These are phyloP conservation scores for Bos indicus DNA, from an alignment of 2,113 vertebrate genomes.

Conservation along the genomic window DNA sequence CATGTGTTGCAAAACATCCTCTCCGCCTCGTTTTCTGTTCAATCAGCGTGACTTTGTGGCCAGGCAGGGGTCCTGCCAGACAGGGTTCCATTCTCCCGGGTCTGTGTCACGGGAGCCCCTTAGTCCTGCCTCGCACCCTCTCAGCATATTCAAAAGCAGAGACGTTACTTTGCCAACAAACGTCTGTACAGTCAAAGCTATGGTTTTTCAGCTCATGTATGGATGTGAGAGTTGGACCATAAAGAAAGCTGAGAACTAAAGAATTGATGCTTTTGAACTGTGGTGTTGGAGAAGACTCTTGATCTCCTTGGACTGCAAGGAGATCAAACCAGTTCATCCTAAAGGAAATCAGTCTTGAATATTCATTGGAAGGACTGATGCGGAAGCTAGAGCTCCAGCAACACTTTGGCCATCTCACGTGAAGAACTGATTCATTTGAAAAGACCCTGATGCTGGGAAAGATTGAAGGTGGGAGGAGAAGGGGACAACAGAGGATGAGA, in stretches of 20 bases:
- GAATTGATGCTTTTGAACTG: neutral
- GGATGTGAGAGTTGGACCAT: neutral
- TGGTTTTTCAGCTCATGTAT: neutral
- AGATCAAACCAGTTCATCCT: neutral
- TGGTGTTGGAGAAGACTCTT: neutral
- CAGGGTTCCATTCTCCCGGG: accelerated
- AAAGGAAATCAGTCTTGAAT: neutral
- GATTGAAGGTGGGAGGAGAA: neutral
- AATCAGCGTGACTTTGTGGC: neutral
- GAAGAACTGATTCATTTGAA: neutral
- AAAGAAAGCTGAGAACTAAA: neutral
- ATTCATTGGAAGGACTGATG: neutral
- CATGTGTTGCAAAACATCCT: no score
- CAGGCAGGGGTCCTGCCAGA: neutral
- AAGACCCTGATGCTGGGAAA: neutral
- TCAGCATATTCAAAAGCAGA: neutral
- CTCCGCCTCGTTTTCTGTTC: neutral
- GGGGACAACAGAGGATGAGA: neutral
- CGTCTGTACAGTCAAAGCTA: neutral
- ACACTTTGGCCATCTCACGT: neutral
- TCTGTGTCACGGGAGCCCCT: accelerated
- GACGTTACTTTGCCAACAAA: neutral
- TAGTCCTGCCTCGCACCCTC: neutral
- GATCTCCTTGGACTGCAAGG: neutral
- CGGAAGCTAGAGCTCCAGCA: neutral